Base-by-base conservation (phyloP, 2,113 vertebrate species). In the Accipiter cooperii region DNA sequence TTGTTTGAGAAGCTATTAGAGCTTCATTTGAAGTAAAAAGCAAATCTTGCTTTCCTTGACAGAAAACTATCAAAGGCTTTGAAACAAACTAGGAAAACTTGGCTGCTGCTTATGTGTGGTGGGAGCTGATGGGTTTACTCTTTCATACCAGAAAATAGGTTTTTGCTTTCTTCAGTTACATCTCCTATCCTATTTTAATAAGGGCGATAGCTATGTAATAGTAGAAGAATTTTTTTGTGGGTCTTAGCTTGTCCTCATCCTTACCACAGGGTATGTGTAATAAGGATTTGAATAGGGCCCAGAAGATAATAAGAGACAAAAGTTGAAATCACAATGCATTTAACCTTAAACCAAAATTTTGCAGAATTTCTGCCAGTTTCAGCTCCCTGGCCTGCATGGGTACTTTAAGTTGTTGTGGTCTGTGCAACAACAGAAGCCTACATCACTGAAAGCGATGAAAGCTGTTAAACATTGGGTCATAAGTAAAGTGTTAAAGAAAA, bases 371-470 rank as follows among this genome's bases (percentile, higher is more conserved):
- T 78, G 22, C 25, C 6, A 3, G 31, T 80, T 79, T 24, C 3
- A 36, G 13, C 10, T 65, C 9, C 16, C 11, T 64, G 22, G 21
- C 17, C 15, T 6, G 0, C 3, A 1, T 55, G 31, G 17, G 12
- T 60, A 12, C 29, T 80, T 44, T 1, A 8, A 22, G 5, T n/a
- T 55, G 12, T 65, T 93, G 14, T 38, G 20, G 17, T 78, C 74
- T 52, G 28, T 84, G 29, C 40, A 74, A 9, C 25, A 47, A 7
- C 22, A 29, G 21, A 70, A 79, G 21, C 19, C 12, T 83, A 1
- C 3, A 9, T 79, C 18, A 20, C 8, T 83, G 75, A 34, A 70
- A 66, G 42, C 36, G 20, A 52, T 15, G 8, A 65, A 17, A 92
- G 36, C 26, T 47, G 6, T 64, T 80, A 65, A 65, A 33, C 9